A percentile compares a stretch with the other conserved stretches of the same genome.
These are phyloP conservation scores for Odontothrips loti DNA, from an alignment of 2,888 invertebrate species.

Conservation along the genomic window DNA sequence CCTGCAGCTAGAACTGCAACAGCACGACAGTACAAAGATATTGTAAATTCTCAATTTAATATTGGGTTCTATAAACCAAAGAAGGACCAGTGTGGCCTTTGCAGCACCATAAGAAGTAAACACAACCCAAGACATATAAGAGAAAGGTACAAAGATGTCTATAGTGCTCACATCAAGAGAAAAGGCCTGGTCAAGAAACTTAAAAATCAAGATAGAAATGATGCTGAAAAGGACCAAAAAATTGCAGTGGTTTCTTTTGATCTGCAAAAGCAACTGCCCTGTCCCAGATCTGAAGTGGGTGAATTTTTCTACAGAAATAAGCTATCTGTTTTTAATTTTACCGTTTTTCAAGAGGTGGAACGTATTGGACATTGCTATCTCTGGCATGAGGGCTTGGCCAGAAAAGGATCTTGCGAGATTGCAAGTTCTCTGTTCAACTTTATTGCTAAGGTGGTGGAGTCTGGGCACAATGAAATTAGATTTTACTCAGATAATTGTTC, in stretches of 20 bases:
- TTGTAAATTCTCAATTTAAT: background rate
- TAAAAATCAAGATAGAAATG: background rate
- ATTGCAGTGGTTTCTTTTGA: constrained; percentile 35
- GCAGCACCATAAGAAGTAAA: background rate
- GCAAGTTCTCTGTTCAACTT: background rate
- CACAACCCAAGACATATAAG: background rate
- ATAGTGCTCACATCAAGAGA: background rate
- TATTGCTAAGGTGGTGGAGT: background rate
- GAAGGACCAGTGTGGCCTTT: background rate
- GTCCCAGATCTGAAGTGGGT: constrained; percentile 40
- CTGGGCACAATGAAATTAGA: background rate
- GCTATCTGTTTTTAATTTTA: constrained; percentile 39
- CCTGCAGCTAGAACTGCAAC: background rate
- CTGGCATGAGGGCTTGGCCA: constrained; percentile 36
- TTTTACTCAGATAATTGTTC: constrained; percentile 34
- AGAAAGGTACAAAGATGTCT: background rate
- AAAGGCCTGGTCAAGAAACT: background rate
- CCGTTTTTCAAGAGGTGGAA: constrained; percentile 37
- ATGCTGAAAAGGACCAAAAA: background rate
- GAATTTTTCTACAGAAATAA: constrained; percentile 39
- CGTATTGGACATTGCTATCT: constrained; percentile 37
- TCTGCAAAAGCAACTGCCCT: constrained; percentile 39
- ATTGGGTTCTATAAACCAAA: background rate
- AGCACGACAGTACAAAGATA: background rate
- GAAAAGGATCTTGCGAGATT: background rate